Evolutionary conservation across 2,797 vertebrate species (phyloP).

Genomic region (Malacoraja senta): DNA sequence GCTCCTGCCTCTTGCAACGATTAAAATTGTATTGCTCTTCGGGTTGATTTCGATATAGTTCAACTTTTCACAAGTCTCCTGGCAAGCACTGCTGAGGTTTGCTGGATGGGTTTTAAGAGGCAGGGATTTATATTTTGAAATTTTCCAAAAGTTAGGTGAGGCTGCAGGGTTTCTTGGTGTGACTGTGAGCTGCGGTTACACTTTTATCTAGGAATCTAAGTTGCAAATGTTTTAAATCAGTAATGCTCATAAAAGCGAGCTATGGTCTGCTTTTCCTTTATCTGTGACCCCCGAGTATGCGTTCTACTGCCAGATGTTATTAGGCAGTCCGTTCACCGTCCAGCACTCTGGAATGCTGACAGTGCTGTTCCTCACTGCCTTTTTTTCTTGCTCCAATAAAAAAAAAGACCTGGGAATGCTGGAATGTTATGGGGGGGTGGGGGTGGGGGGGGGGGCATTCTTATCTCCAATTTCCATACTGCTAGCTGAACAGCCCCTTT

Average conservation of each 20-base stretch:
- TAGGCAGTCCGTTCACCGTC: not conserved
- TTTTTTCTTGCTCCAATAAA: not conserved
- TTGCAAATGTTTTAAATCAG: constrained; percentile 23
- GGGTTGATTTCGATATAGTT: too few species aligned
- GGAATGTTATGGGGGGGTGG: not conserved
- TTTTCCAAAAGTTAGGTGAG: not conserved
- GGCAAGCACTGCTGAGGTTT: not conserved
- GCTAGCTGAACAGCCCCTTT: not conserved
- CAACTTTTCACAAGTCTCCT: not conserved
- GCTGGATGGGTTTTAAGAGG: not conserved
- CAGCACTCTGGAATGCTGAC: not conserved
- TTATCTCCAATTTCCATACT: not conserved
- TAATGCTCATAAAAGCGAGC: constrained; percentile 5
- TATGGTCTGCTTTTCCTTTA: constrained; percentile 17
- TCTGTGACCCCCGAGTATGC: not conserved
- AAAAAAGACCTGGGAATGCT: not conserved
- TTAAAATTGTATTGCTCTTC: not conserved
- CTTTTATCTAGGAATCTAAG: not conserved
- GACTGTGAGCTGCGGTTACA: not conserved
- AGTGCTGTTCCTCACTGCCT: not conserved
- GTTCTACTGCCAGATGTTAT: not conserved
- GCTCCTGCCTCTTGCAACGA: not conserved
- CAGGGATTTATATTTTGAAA: not conserved
- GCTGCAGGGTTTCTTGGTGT: not conserved
- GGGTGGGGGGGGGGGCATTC: not conserved